Evolutionary conservation across 2,797 vertebrate genomes (phyloP), one percentile per base, ranked within the genome.

Genomic region (Lindbergichthys nudifrons): DNA sequence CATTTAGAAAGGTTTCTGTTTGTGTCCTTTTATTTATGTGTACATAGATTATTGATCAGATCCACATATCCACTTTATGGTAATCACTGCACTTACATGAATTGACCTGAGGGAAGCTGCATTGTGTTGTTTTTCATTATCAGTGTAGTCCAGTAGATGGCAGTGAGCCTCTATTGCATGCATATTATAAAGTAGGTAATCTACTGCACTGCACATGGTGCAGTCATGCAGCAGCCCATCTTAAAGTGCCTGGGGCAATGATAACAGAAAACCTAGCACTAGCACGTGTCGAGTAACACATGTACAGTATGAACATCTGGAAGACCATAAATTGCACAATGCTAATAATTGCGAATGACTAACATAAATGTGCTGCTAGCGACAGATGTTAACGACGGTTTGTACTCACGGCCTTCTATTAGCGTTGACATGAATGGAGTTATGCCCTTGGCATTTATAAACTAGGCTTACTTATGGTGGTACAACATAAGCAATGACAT

Each of bases 191-290:
- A 50, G 51, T 16, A 5, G 3, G 12, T 9, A 16, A 6, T 41
- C 21, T 62, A 19, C 79, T 84, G 83, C 80, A 81, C 85, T 79
- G 77, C 70, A 82, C 83, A 83, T 79, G 80, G 80, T 88, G 86
- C 83, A 87, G 79, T 74, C 80, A 85, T 90, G 84, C 89, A 86
- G 88, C 79, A 86, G 79, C 43, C n/a, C 57, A 41, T 70, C 66
- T 71, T 11, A 5, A 79, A 67, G 65, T 61, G 73, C 82, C 68
- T 65, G 62, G 21, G 66, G 77, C 78, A 5, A 67, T 68, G 30
- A 19, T 56, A 71, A 78, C 45, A 72, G 50, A 59, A 60, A 72
- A 71, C 62, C 72, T 58, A 59, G 70, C 83, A 70, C 42, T 47
- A 30, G 64, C 48, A 63, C 62, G 75, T 79, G 73, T 19, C 13